phyloP scores from a whole-genome alignment of 2,888 invertebrate genomes.

The Lithophane ornitopus region DNA sequence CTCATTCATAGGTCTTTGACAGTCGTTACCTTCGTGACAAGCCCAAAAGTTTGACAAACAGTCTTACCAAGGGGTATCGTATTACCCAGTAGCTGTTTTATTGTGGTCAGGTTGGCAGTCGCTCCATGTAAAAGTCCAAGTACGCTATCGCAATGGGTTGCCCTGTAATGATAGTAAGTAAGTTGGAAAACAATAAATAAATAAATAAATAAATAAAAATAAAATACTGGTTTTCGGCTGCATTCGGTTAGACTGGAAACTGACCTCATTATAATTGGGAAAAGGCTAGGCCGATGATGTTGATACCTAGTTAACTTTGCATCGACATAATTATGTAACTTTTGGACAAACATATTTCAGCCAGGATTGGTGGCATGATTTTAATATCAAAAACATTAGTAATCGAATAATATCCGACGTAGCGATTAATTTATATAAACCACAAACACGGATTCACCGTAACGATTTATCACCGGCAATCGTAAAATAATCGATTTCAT shows the following conservation, averaged over 20 bases:
- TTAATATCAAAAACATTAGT: conserved; percentile 14
- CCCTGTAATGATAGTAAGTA: too few relatives aligned
- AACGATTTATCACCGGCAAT: conserved; percentile 75
- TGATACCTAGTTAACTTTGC: neutral
- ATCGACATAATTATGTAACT: neutral
- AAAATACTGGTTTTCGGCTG: neutral
- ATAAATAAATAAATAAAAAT: too few relatives aligned
- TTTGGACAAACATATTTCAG: neutral
- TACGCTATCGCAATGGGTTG: too few relatives aligned
- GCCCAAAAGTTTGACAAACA: neutral
- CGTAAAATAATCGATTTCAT: conserved; percentile 82
- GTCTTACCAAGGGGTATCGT: neutral
- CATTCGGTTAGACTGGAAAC: neutral
- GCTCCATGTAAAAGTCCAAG: too few relatives aligned
- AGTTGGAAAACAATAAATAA: too few relatives aligned
- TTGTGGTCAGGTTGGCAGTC: too few relatives aligned
- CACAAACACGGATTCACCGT: conserved; percentile 65
- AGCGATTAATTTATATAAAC: conserved; percentile 66
- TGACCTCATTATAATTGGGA: neutral
- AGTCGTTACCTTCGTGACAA: too few relatives aligned
- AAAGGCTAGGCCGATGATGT: too few relatives aligned
- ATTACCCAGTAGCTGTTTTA: neutral
- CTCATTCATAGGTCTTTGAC: too few relatives aligned
- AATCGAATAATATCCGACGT: conserved; percentile 22
- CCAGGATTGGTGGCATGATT: neutral